These are phyloP conservation scores for Ladona fulva DNA, from an alignment of 1,140 invertebrate genomes.

Conservation along the genomic window DNA sequence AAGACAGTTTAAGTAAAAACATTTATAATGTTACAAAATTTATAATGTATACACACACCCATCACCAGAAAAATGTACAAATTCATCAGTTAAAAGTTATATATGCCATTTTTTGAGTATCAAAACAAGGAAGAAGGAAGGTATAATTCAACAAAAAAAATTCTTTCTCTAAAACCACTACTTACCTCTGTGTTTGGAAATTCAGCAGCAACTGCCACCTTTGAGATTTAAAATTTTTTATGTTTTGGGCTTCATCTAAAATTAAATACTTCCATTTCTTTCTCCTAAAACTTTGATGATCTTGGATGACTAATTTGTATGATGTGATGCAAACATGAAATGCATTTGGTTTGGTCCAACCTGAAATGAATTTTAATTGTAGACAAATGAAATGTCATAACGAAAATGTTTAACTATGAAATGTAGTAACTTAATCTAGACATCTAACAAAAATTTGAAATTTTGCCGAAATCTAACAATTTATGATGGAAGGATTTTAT, in stretches of 20 bases:
- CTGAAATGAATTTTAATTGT: slow-evolving; percentile 37
- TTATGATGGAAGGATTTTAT: too few relatives aligned
- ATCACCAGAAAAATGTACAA: background rate
- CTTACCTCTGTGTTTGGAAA: slow-evolving; percentile 85
- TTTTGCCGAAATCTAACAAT: too few relatives aligned
- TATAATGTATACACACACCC: too few relatives aligned
- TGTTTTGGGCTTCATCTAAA: slow-evolving; percentile 99
- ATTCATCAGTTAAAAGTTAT: too few relatives aligned
- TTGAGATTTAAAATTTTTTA: slow-evolving; percentile 99
- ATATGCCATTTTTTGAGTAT: slow-evolving; percentile 7
- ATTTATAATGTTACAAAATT: too few relatives aligned
- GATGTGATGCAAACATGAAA: slow-evolving; percentile 99
- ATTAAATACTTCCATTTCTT: slow-evolving; percentile 99
- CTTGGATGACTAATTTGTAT: slow-evolving; percentile 98
- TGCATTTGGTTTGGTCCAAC: slow-evolving; percentile 98
- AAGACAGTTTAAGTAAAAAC: too few relatives aligned
- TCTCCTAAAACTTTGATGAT: slow-evolving; percentile 93
- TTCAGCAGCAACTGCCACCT: slow-evolving; percentile 96
- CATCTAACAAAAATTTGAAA: too few relatives aligned
- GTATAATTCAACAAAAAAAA: slow-evolving; percentile 16
- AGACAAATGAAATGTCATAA: too few relatives aligned
- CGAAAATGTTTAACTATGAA: too few relatives aligned
- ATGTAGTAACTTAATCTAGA: too few relatives aligned
- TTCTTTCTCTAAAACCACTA: slow-evolving; percentile 13
- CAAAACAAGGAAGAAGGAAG: slow-evolving; percentile 19